phyloP scores from a whole-genome alignment of 2,113 vertebrate species.

The Gnathonemus longibarbis region DNA sequence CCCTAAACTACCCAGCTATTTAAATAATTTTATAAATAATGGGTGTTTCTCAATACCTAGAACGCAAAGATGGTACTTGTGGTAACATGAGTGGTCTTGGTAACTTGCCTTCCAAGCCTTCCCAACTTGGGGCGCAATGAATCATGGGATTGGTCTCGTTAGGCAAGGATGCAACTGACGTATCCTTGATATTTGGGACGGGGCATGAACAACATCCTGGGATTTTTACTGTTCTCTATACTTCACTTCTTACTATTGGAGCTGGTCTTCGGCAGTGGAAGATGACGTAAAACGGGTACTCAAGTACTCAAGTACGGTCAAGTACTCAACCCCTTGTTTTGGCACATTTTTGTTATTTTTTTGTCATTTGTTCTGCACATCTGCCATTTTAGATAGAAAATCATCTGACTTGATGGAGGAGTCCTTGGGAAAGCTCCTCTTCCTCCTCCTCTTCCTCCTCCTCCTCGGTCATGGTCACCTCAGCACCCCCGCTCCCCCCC shows the following conservation, averaged over 20 bases:
- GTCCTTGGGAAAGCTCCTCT: not conserved
- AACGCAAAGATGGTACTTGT: not conserved
- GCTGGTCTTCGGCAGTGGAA: not conserved
- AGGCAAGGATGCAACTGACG: not conserved
- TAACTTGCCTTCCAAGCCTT: not conserved
- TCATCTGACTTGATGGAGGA: not conserved
- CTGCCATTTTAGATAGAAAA: not conserved
- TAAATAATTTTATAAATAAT: not conserved
- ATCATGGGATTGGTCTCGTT: not conserved
- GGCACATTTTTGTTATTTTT: not conserved
- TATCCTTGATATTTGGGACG: not conserved
- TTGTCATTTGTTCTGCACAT: not conserved
- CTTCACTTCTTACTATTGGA: not conserved
- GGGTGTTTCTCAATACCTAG: not conserved
- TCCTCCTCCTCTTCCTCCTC: not conserved
- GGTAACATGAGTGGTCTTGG: not conserved
- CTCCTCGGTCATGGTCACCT: not conserved
- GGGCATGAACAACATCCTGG: not conserved
- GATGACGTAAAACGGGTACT: not conserved
- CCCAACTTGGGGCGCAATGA: not conserved
- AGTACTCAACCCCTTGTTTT: not conserved
- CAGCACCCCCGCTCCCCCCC: not conserved
- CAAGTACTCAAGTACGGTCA: not conserved
- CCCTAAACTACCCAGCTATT: not conserved
- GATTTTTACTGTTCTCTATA: not conserved